These are phyloP conservation scores for Petrocephalus microphthalmus DNA, from an alignment of 2,113 vertebrate genomes.

Conservation along the genomic window DNA sequence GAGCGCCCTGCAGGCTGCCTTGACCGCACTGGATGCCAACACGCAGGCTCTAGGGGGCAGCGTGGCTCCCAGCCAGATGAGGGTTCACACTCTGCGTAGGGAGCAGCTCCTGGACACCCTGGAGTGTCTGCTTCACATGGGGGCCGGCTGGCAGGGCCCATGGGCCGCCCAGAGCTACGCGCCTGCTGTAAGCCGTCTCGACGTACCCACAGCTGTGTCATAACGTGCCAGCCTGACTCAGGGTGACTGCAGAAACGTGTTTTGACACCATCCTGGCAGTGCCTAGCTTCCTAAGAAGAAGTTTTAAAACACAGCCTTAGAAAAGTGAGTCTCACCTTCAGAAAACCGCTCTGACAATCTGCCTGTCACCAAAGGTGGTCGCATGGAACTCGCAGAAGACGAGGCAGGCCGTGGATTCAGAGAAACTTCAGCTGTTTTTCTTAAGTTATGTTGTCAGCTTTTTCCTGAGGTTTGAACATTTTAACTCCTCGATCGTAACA, in stretches of 20 bases:
- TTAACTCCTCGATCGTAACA: background rate
- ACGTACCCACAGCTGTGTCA: background rate
- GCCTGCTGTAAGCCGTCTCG: background rate
- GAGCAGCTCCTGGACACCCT: conserved; percentile 70
- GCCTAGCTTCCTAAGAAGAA: background rate
- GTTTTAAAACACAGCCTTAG: conserved; percentile 2
- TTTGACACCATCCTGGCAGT: background rate
- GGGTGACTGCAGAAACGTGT: background rate
- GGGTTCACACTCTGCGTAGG: conserved; percentile 51
- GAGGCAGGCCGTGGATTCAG: background rate
- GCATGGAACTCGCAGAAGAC: background rate
- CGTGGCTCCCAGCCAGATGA: background rate
- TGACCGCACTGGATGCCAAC: conserved; percentile 55
- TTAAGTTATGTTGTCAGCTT: background rate
- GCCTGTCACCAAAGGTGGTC: background rate
- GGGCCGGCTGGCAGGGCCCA: conserved; percentile 35
- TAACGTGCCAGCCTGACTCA: background rate
- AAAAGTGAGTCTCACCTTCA: background rate
- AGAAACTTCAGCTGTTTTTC: background rate
- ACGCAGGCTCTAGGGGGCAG: conserved; percentile 38
- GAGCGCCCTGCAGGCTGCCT: conserved; percentile 63
- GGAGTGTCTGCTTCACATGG: conserved; percentile 71
- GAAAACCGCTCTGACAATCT: background rate
- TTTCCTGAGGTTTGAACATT: background rate
- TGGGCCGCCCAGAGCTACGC: background rate